Evolutionary conservation across 2,797 vertebrate genomes (phyloP), one percentile per base, ranked within the genome.

Genomic region (Takifugu rubripes): DNA sequence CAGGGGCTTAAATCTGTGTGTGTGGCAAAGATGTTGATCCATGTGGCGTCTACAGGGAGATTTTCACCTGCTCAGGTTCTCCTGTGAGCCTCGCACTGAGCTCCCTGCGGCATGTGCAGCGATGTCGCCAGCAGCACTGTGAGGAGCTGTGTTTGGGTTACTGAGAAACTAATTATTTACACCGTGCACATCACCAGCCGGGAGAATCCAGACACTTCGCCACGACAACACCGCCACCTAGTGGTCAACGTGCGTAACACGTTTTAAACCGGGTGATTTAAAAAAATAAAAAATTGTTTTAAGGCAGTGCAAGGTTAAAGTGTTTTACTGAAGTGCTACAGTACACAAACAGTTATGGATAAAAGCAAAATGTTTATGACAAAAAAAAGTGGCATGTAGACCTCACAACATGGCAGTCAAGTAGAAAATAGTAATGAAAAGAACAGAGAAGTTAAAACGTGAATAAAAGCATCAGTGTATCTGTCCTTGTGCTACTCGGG

Each of bases 241-340:
- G 78, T 81, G 84, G 78, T 12, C 36, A 40, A 40, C 2, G 3
- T 4, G 36, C 12, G 3, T 14, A 40, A 40, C 36, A 40, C 12
- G 12, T 40, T 14, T 40, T 14, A 12, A 40, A 40, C 36, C 21
- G 21, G 21, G 21, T 21, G 21, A 21, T 21, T 21, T 21, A 21
- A 21, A 40, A 40, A 40, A 14, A 40, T 10, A 43, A 4, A 5
- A 17, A 44, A 44, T n/a, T 3, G 15, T 6, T 44, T 40, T 40
- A 29, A 65, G 10, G 46, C 68, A 66, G 66, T 5, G 25, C 53
- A 68, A 72, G 80, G 61, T 87, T 83, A 82, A 90, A 90, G 84
- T 82, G 59, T 88, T 90, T 91, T 92, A 92, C 91, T 91, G 89
- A 89, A 89, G 84, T 88, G 84, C 83, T 85, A 87, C 87, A 90